Base-by-base conservation (phyloP, 64 coral and sea anemone species). In the Porites australiensis region DNA sequence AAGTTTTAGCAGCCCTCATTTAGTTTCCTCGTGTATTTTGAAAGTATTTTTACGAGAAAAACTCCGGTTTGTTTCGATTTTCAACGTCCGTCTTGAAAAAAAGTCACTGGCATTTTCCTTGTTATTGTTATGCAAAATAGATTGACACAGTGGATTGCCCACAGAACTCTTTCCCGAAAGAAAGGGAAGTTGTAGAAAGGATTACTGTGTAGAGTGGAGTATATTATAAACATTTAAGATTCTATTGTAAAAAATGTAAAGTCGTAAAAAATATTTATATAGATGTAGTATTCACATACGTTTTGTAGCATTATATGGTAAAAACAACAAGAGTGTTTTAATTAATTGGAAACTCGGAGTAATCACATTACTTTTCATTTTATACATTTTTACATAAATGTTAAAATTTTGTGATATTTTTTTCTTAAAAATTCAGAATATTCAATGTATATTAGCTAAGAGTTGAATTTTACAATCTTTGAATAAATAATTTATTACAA, bases 201-300 rank as follows among this genome's bases (percentile, higher is more conserved):
- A 50, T 0, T 37, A 37, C 1, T 37, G 27, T 37, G 27, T 37
- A 58, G 22, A 44, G 27, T 45, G 11, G 59, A 47, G 15, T 82
- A 5, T 19, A 44, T 15, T 64, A 82, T 18, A 48, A 45, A 50
- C n/a, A 22, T 79, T 13, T 27, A 37, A 57, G 21, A 23, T 9
- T 58, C 37, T 58, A 58, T 44, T 59, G 53, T 79, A 79, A 19
- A 55, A 51, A 37, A 12, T 78, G 27, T 8, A 20, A 37, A 11
- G 4, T 55, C 37, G 77, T 60, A 79, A 79, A 60, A 58, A 79
- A 79, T 58, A 43, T 73, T 73, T 73, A 59, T 74, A 64, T 61
- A n/a, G 21, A 60, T 37, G 3, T 22, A 2, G 6, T 8, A 6
- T 64, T 82, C 22, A 47, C 50, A 2, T 10, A 54, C 54, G 7